Percentiles rank a stretch among this genome's conserved stretches.
Conservation (phyloP, 2,113 vertebrate genomes). For the Serilophus lunatus region DNA sequence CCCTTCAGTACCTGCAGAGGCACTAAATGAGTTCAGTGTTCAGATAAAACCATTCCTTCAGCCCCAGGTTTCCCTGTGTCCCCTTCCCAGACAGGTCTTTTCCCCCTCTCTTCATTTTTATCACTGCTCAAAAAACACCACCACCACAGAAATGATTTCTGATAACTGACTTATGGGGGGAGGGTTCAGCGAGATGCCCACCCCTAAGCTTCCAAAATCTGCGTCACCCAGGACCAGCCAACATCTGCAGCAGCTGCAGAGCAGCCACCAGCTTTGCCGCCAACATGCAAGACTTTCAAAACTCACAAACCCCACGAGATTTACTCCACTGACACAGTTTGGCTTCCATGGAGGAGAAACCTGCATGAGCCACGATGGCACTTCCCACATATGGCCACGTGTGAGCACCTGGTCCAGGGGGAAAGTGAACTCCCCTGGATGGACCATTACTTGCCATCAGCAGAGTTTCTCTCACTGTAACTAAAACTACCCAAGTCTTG, state of each 20-base stretch:
- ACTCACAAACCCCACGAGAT: not conserved
- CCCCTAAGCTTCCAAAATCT: not conserved
- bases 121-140: not conserved
- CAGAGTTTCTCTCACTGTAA: not conserved
- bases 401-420: not conserved
- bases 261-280: not conserved
- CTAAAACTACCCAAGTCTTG: not conserved
- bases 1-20: conserved; percentile 35
- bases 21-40: not conserved
- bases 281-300: not conserved
- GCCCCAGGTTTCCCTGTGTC: not conserved
- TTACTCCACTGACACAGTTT: not conserved
- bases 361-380: accelerated
- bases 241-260: not conserved
- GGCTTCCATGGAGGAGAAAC: not conserved
- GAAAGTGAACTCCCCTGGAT: not conserved
- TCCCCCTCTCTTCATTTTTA: not conserved
- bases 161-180: accelerated
- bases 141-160: not conserved
- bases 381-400: accelerated
- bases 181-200: not conserved
- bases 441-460: not conserved
- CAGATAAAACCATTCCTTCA: not conserved
- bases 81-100: not conserved
- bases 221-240: not conserved